phyloP scores from a whole-genome alignment of 2,113 vertebrate species.

The Acrocephalus kingi region DNA sequence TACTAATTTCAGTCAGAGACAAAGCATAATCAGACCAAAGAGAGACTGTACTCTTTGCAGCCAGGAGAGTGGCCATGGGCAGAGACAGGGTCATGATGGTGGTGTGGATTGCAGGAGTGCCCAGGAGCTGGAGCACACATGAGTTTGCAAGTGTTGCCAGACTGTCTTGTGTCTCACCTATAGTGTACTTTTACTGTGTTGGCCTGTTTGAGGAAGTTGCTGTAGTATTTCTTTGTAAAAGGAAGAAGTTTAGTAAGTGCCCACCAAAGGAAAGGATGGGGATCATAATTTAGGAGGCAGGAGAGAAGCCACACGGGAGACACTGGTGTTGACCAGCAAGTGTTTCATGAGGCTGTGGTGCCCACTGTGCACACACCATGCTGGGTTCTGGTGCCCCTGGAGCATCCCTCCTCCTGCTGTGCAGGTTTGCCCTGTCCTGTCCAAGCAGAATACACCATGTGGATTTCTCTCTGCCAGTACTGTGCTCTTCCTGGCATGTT shows the following conservation, averaged over 20 bases:
- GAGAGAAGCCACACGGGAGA: neutral
- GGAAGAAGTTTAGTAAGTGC: neutral
- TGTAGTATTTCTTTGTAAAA: neutral
- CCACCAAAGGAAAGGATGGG: neutral
- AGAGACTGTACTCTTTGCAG: neutral
- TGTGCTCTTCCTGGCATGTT: neutral
- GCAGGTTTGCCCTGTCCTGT: neutral
- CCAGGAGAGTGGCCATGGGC: neutral
- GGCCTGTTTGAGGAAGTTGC: neutral
- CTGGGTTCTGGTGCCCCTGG: neutral
- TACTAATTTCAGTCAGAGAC: neutral
- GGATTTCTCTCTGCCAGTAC: neutral
- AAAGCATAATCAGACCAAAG: neutral
- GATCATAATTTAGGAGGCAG: neutral
- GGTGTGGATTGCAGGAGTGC: neutral
- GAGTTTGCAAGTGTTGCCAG: neutral
- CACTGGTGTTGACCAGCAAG: neutral
- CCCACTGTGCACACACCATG: accelerated
- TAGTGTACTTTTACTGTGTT: accelerated
- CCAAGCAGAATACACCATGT: accelerated
- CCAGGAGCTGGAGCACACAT: neutral
- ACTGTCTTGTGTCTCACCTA: neutral
- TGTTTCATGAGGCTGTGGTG: neutral
- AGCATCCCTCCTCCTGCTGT: neutral
- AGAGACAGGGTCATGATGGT: neutral